Base-by-base conservation (phyloP, 2,888 invertebrate species). In the Callosobruchus maculatus region DNA sequence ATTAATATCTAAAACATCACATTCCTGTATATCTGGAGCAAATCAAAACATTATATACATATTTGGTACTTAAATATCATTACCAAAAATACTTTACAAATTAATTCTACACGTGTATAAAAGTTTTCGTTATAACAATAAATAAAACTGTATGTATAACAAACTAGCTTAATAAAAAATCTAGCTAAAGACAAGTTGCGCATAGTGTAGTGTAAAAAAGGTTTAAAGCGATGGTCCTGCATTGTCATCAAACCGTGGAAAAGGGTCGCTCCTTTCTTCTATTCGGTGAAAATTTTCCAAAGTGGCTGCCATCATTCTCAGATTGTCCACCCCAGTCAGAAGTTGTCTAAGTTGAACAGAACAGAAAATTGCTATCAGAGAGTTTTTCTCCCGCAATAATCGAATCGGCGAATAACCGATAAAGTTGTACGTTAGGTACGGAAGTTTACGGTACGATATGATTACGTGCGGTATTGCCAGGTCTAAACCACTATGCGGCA, bases 251-350 rank as follows among this genome's bases (percentile, higher is more conserved):
- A 86, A 87, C 80, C 89, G 88, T 71, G 87, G 84, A 81, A 88
- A 85, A 68, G 0, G 5, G 76, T 89, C 88, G 82, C 86, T 86
- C 81, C 87, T 87, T 80, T 87, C 86, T 79, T 89, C 89, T 84
- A 89, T 88, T 80, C 88, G 87, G 82, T 90, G 89, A 83, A 90
- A 86, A 80, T 89, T 90, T 81, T 93, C 92, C 79, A 93, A 85
- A 67, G 90, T 88, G 67, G 91, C 89, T 21, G 93, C 92, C 85
- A 93, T 89, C 81, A 90, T 88, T 80, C 92, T 88, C 75, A 93
- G 86, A 85, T 92, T 92, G 80, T 91, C 91, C 72, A 93, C 92
- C 70, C 93, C 93, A 75, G 88, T 88, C 81, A 93, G 87, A 77
- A 93, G 84, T 88, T 92, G 92, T 82, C 92, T 92, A 81, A n/a